These are phyloP conservation scores for Ispidina picta DNA, from an alignment of 2,797 vertebrate species.

Conservation along the genomic window DNA sequence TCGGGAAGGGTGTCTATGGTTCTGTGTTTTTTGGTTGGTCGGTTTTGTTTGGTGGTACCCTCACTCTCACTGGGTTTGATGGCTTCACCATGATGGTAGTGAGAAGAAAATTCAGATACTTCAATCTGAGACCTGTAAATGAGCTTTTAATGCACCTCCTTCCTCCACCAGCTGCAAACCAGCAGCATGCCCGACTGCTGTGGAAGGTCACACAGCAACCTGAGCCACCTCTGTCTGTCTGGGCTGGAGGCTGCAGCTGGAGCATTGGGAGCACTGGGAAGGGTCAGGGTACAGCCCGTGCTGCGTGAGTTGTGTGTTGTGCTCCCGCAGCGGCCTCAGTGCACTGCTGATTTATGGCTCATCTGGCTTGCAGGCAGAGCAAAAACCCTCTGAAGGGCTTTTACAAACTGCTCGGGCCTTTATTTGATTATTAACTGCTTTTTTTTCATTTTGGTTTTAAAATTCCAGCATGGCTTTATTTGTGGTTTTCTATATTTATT, in stretches of 20 bases:
- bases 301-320: not conserved
- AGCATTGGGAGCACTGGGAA: not conserved
- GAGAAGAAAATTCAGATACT: not conserved
- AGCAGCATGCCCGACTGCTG: accelerated
- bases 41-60: not conserved
- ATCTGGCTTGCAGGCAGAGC: not conserved
- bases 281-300: not conserved
- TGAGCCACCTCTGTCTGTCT: not conserved
- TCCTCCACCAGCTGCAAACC: not conserved
- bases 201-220: not conserved
- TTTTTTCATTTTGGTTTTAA: not conserved
- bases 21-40: not conserved
- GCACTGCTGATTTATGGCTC: accelerated
- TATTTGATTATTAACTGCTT: not conserved
- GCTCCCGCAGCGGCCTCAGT: not conserved
- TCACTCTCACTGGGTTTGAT: not conserved
- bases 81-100: accelerated
- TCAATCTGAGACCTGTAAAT: not conserved
- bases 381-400: not conserved
- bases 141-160: not conserved
- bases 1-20: too few species aligned
- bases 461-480: not conserved
- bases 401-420: not conserved
- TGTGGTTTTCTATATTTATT: not conserved
- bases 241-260: not conserved